Percentiles rank a stretch among this genome's conserved stretches.
Evolutionary conservation across 2,113 vertebrate species (phyloP).

Genomic region (Rhodinocichla rosea): DNA sequence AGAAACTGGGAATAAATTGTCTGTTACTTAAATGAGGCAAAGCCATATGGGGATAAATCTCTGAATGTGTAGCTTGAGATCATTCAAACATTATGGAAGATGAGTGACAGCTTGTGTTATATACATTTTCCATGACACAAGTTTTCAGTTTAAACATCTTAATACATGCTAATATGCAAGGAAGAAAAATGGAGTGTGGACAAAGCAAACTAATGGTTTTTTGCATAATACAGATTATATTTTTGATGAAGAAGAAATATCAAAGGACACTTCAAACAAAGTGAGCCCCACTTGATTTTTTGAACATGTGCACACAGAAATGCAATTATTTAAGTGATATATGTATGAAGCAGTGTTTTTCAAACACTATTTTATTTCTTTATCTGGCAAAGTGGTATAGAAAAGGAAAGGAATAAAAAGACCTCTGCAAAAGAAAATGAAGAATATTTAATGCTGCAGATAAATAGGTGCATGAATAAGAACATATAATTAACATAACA

Average conservation of each 20-base stretch:
- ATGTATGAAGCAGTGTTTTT: neutral
- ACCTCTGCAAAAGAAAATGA: neutral
- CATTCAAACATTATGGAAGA: neutral
- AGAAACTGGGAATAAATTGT: neutral
- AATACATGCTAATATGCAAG: neutral
- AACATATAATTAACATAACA: neutral
- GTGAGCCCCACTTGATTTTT: neutral
- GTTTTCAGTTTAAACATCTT: neutral
- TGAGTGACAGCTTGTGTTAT: neutral
- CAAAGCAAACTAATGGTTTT: neutral
- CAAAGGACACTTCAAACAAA: neutral
- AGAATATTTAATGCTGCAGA: neutral
- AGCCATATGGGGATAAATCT: neutral
- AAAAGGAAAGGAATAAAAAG: neutral
- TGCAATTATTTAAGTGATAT: rapidly evolving
- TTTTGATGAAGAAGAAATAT: neutral
- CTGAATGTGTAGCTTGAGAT: neutral
- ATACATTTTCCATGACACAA: neutral
- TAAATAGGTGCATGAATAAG: neutral
- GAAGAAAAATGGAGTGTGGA: neutral
- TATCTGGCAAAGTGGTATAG: neutral
- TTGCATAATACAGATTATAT: neutral
- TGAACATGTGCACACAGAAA: rapidly evolving
- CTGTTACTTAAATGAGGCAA: neutral
- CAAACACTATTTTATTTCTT: neutral